Conservation (phyloP, 2,113 vertebrate species). For the Leptodactylus fuscus region DNA sequence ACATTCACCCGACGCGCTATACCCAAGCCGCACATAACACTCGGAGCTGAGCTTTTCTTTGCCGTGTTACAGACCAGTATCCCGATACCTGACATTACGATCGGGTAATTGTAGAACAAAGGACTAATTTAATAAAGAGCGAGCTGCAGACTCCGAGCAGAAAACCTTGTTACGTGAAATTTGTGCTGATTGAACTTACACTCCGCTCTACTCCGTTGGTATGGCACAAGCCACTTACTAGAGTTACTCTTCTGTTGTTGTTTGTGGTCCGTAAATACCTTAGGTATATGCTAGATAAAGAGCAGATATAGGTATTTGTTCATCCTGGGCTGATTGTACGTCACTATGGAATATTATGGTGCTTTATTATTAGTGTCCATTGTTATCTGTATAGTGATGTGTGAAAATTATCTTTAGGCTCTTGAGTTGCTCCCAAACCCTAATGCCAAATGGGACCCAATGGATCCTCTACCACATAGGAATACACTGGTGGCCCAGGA, state of each 20-base stretch:
- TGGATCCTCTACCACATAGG: too few species aligned
- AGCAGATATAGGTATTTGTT: neutral
- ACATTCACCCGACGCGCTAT: neutral
- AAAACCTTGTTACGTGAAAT: conserved; percentile 8
- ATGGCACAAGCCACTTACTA: conserved; percentile 14
- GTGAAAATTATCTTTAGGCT: neutral
- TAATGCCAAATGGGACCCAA: too few species aligned
- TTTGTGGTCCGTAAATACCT: neutral
- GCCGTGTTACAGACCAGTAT: neutral
- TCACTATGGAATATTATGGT: neutral
- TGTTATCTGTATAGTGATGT: too few species aligned
- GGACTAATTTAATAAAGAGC: neutral
- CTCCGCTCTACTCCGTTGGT: neutral
- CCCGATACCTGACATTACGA: conserved; percentile 13
- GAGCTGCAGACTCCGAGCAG: neutral
- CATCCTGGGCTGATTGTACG: neutral
- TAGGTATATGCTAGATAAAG: neutral
- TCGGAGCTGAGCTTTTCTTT: conserved; percentile 1
- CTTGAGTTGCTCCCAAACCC: too few species aligned
- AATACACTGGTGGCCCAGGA: too few species aligned
- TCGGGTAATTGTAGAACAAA: conserved; percentile 23
- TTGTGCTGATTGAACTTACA: neutral
- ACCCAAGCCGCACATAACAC: conserved; percentile 1
- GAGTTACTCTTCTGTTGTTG: neutral
- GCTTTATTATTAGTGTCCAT: too few species aligned